Evolutionary conservation across 2,888 invertebrate genomes (phyloP).

Genomic region (Drosophila mayaguana): DNA sequence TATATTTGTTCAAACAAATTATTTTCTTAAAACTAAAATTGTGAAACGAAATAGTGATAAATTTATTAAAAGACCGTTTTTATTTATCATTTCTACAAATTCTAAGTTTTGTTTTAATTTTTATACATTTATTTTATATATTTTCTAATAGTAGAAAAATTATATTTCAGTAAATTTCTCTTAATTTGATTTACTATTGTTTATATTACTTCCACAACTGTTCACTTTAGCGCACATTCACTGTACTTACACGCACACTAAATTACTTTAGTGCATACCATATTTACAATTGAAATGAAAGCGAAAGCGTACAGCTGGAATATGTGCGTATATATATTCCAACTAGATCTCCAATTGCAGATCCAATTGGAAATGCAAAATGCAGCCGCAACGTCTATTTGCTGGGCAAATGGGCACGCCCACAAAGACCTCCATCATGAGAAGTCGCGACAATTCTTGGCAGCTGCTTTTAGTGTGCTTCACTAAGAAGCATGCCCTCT

Average conservation of each 20-base stretch:
- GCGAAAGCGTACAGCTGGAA: slow-evolving; percentile 38
- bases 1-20: too few species aligned
- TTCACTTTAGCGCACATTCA: not conserved
- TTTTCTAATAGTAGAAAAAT: too few species aligned
- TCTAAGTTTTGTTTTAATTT: too few species aligned
- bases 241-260: slow-evolving; percentile 22
- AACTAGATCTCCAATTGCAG: slow-evolving; percentile 5
- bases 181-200: not conserved
- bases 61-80: too few species aligned
- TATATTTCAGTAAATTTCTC: too few species aligned
- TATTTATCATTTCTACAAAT: too few species aligned
- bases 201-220: not conserved
- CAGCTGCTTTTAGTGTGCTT: slow-evolving; percentile 63
- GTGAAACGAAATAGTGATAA: too few species aligned
- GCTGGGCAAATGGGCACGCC: slow-evolving; percentile 70
- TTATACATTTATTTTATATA: too few species aligned
- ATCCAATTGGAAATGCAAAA: slow-evolving; percentile 59
- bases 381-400: slow-evolving; percentile 79
- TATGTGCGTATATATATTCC: slow-evolving; percentile 3
- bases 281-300: slow-evolving; percentile 53
- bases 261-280: slow-evolving; percentile 14
- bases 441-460: slow-evolving; percentile 77
- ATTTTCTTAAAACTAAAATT: too few species aligned
- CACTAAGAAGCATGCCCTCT: slow-evolving; percentile 34
- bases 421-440: slow-evolving; percentile 50